Evolutionary conservation across 2,888 invertebrate species (phyloP), one percentile per base, ranked within the genome.

Genomic region (Lithophane socia): DNA sequence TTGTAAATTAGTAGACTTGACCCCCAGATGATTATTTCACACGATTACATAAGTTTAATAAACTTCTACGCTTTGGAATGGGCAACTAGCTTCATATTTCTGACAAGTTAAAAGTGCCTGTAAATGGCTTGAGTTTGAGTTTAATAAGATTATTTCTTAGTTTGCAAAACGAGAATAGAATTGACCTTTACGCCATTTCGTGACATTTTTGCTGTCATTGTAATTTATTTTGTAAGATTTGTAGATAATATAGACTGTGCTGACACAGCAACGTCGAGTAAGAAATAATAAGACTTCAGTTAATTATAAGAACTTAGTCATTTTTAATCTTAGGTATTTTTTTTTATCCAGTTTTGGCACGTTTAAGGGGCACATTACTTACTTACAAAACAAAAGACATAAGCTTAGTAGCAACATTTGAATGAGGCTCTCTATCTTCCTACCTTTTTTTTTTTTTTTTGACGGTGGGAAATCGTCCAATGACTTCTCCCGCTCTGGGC

Each of bases 131-230:
- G 37, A 3, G 37, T 37, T 37, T 37, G 37, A 29, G 29, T 29
- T 29, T 29, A 29, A 2, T 29, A n/a, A n/a, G 29, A 37, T 37
- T 37, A 3, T 18, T n/a, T 9, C n/a, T n/a, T 47, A 7, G 29
- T 78, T 64, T 44, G 21, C 13, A 13, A 52, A 60, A 76, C 44
- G 47, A 77, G 29, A 79, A 54, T 68, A 24, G 8, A 79, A 47
- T 24, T 54, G 52, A 66, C 18, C 52, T 78, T 64, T 64, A 37
- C 21, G 61, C 29, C 18, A 52, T 52, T 75, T 77, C n/a, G n/a
- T n/a, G n/a, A 47, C 3, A 3, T 78, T 65, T 73, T 54, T 78
- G 5, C 44, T 52, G 29, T 44, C 52, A 52, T 29, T 44, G 29
- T 78, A 9, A 64, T 64, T 75, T 75, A 13, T 78, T 29, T 9